phyloP scores from a whole-genome alignment of 2,888 invertebrate genomes.

The Thysanoteuthis rhombus region DNA sequence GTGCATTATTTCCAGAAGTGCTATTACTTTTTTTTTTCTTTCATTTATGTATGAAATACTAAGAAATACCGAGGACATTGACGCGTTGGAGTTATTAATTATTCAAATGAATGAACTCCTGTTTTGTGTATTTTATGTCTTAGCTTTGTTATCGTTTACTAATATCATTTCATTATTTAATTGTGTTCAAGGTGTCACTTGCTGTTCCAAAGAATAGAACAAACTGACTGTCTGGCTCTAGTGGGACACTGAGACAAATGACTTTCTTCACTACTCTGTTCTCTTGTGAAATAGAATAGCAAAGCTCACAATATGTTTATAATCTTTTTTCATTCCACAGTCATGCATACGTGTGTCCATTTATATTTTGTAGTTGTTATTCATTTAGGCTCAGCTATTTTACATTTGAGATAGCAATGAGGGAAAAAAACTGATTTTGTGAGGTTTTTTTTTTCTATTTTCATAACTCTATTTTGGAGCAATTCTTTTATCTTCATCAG shows the following conservation, averaged over 20 bases:
- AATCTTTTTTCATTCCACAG: neutral
- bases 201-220: neutral
- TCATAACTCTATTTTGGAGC: too few relatives aligned
- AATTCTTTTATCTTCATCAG: too few relatives aligned
- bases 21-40: neutral
- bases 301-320: neutral
- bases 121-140: neutral
- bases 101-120: neutral
- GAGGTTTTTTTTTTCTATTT: neutral
- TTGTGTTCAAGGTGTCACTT: neutral
- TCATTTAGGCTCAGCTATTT: neutral
- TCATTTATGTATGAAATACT: neutral
- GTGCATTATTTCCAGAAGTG: neutral
- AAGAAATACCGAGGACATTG: neutral
- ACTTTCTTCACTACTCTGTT: neutral
- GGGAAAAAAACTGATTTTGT: neutral
- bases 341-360: neutral
- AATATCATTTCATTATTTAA: too few relatives aligned
- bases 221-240: neutral
- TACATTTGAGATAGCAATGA: neutral
- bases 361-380: neutral
- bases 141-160: neutral
- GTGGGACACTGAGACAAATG: neutral
- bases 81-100: neutral
- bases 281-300: neutral